Conservation (phyloP, 2,113 vertebrate genomes). For the Trichomycterus rosablanca region DNA sequence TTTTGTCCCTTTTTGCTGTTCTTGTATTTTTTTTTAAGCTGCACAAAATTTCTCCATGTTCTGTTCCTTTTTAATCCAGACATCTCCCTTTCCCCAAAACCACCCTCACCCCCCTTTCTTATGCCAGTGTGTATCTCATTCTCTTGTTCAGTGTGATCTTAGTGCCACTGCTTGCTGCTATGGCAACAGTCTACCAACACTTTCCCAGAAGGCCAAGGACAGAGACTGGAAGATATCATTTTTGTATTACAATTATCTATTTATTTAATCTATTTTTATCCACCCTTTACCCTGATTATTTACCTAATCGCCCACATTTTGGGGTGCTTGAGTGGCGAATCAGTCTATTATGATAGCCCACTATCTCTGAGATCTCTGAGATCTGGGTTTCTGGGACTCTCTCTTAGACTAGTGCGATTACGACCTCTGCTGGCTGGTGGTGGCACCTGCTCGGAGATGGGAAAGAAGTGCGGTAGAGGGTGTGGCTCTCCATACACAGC, state of each 20-base stretch:
- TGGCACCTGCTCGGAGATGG: too few species aligned
- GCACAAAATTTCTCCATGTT: constrained; percentile 16
- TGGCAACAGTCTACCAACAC: constrained; percentile 36
- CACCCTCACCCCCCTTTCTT: constrained; percentile 10
- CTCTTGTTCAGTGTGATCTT: constrained; percentile 21
- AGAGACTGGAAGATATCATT: constrained; percentile 19
- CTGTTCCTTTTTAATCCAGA: constrained; percentile 35
- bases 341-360: too few species aligned
- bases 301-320: too few species aligned
- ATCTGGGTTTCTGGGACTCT: too few species aligned
- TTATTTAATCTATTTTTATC: too few species aligned
- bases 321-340: too few species aligned
- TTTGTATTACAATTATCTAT: not conserved
- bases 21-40: constrained; percentile 1
- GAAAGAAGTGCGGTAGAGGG: too few species aligned
- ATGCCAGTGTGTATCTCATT: constrained; percentile 20
- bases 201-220: constrained; percentile 23
- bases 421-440: too few species aligned
- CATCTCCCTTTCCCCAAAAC: not conserved
- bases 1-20: constrained; percentile 1
- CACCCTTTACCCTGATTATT: too few species aligned
- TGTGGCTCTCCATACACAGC: too few species aligned
- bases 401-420: too few species aligned
- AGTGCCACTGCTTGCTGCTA: constrained; percentile 35
- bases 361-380: too few species aligned